A percentile compares a stretch with the other conserved stretches of the same genome.
Evolutionary conservation across 2,888 invertebrate species (phyloP).

Genomic region (Pheosia gnoma): DNA sequence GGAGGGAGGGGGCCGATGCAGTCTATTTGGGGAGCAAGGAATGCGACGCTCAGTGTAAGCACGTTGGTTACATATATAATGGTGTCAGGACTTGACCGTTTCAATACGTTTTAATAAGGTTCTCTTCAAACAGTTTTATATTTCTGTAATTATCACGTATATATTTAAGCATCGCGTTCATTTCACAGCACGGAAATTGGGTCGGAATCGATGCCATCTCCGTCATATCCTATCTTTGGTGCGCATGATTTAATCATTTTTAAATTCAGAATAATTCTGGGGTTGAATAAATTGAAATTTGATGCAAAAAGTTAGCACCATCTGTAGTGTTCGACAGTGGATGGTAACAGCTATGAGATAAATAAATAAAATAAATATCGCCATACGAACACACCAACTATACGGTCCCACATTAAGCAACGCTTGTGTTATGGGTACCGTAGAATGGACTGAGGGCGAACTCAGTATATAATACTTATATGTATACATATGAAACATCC

Average conservation of each 20-base stretch:
- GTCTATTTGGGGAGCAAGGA: constrained; percentile 28
- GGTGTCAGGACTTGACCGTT: background rate
- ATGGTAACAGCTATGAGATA: too few species aligned
- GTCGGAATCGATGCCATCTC: constrained; percentile 33
- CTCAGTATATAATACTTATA: too few species aligned
- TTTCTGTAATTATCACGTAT: constrained; percentile 6
- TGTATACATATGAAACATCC: too few species aligned
- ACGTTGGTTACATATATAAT: background rate
- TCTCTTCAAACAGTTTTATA: background rate
- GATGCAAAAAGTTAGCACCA: too few species aligned
- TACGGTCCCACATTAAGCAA: too few species aligned
- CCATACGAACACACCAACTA: too few species aligned
- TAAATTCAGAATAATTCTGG: background rate
- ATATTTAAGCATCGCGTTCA: constrained; percentile 26
- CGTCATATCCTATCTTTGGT: constrained; percentile 21
- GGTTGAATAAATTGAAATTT: too few species aligned
- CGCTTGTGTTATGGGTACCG: too few species aligned
- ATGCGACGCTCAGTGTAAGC: constrained; percentile 5
- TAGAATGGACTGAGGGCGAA: too few species aligned
- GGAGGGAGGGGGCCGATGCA: background rate
- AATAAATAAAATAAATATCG: too few species aligned
- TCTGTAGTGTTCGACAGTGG: too few species aligned
- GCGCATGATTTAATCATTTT: constrained; percentile 27
- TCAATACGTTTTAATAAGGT: background rate
- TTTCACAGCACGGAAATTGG: constrained; percentile 35